Base-by-base conservation (phyloP, 2,888 invertebrate genomes). In the Morpho helenor region DNA sequence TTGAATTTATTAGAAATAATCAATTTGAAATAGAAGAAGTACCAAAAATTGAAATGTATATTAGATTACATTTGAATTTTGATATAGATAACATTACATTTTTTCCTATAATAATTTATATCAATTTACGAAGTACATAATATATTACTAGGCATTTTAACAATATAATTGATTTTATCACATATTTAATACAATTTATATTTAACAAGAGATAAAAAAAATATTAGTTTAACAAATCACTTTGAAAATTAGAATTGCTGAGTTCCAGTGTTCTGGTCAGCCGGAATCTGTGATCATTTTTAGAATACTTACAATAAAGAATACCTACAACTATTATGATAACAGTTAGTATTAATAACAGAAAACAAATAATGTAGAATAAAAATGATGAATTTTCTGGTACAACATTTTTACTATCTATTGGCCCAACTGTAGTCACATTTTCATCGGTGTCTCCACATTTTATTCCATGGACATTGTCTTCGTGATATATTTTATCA, bases 401-500 rank as follows among this genome's bases (percentile, higher is more conserved):
- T n/a, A 57, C 47, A 46, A 31, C 60, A 43, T 7, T n/a, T 57
- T 53, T 10, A 10, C 42, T 59, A 9, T 40, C 40, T n/a, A 61
- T 49, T 42, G 49, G 51, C 42, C 47, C 39, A 52, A 45, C 10
- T 41, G 63, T 66, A 7, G 68, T 64, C 9, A 56, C 42, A 7
- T 44, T 61, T 49, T 62, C 43, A 31, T 61, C 63, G 9, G 62
- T 63, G 50, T 79, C 76, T 2, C 89, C 88, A 72, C 88, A 89
- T 67, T 74, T 75, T 23, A 89, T 88, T 7, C 88, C 88, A 62
- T 86, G 76, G 0, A 87, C 89, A 65, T 89, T 89, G 53, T 89
- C 89, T 60, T 87, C 87, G 42, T 88, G 84, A 64, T 76, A 87
- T 52, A 87, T 71, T 69, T 86, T 85, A 59, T 89, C 73, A 9